A percentile compares a stretch with the other conserved stretches of the same genome.
These are phyloP conservation scores for Bombus sibiricus DNA, from an alignment of 1,140 invertebrate species.

Conservation along the genomic window DNA sequence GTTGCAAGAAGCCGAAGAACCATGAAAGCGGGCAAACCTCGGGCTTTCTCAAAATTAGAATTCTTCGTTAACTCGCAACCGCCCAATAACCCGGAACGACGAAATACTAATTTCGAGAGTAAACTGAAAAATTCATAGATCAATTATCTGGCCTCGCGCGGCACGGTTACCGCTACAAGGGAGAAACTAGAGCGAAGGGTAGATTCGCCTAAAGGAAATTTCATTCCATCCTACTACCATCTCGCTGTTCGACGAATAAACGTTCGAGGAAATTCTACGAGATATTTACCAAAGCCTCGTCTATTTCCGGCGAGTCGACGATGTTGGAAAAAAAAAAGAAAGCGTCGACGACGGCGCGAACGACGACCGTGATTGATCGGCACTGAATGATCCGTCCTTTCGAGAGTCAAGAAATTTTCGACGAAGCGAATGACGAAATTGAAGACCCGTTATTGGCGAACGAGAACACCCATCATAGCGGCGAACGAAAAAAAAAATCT, in stretches of 20 bases:
- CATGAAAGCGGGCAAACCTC: conserved; percentile 48
- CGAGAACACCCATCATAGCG: conserved; percentile 55
- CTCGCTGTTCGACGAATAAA: background rate
- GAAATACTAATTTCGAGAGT: conserved; percentile 52
- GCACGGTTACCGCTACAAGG: background rate
- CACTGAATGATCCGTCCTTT: conserved; percentile 52
- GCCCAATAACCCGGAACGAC: conserved; percentile 1
- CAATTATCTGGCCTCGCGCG: conserved; percentile 40
- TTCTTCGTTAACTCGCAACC: conserved; percentile 60
- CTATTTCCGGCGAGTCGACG: background rate
- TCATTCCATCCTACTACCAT: background rate
- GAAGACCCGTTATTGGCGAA: conserved; percentile 66
- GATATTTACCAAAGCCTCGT: conserved; percentile 15
- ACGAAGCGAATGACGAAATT: conserved; percentile 58
- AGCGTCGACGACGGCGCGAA: background rate
- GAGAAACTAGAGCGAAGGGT: background rate
- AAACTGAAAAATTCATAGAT: conserved; percentile 58
- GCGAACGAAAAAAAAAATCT: conserved; percentile 39
- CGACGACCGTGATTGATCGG: conserved; percentile 50
- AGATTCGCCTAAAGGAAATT: conserved; percentile 8
- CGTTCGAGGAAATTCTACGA: background rate
- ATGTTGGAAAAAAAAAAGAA: conserved; percentile 8
- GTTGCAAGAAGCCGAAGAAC: conserved; percentile 34
- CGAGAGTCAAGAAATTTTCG: conserved; percentile 61
- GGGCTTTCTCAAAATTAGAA: conserved; percentile 63